Percentiles rank a stretch among this genome's conserved stretches.
phyloP scores from a whole-genome alignment of 2,888 invertebrate species.

The Acanthosepion esculentum region DNA sequence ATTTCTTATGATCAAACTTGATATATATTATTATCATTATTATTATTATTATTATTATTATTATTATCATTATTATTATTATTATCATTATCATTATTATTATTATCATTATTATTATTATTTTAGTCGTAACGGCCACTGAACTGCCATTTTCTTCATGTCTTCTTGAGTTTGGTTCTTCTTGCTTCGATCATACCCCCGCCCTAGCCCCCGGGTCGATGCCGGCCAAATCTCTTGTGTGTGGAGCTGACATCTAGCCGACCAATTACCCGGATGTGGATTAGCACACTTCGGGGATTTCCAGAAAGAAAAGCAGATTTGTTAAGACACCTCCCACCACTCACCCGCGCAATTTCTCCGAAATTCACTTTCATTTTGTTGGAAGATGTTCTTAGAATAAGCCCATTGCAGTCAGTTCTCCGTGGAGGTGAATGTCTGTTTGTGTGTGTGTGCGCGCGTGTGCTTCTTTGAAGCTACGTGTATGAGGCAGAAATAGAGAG shows the following conservation, averaged over 20 bases:
- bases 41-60: too few relatives aligned
- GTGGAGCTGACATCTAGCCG: slow-evolving; percentile 20
- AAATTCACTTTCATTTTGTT: background rate
- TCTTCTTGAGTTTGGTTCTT: background rate
- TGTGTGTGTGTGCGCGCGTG: background rate
- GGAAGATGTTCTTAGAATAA: slow-evolving; percentile 33
- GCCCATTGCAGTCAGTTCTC: background rate
- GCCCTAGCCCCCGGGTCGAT: background rate
- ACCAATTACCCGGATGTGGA: slow-evolving; percentile 16
- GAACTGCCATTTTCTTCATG: background rate
- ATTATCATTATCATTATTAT: too few relatives aligned
- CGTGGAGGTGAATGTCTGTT: too few relatives aligned
- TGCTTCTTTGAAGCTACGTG: background rate
- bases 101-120: too few relatives aligned
- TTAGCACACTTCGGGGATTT: background rate
- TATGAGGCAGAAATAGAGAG: background rate
- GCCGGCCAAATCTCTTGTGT: slow-evolving; percentile 33
- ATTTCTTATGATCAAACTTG: background rate
- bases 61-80: too few relatives aligned
- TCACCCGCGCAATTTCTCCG: background rate
- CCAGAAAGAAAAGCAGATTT: slow-evolving; percentile 17
- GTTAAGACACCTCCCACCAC: background rate
- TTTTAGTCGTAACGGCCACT: background rate
- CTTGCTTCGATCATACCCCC: background rate
- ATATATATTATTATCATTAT: too few relatives aligned